Evolutionary conservation across 2,113 vertebrate species (phyloP), one percentile per base, ranked within the genome.

Genomic region (Anhinga rufa): DNA sequence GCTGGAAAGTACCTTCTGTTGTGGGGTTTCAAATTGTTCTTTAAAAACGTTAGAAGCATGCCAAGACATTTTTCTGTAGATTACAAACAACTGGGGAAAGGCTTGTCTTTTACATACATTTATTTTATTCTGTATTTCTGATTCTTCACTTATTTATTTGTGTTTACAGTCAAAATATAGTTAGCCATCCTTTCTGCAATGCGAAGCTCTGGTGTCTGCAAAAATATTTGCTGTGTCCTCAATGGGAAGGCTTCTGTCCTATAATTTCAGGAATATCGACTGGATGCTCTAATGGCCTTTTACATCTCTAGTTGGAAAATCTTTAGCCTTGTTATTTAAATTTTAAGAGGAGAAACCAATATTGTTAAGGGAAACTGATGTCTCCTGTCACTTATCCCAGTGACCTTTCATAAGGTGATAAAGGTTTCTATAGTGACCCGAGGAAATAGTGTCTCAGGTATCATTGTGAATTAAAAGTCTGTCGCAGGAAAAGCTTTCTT

Each of bases 291-390:
- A 92, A 93, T 95, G 95, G 89, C 86, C 64, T 94, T 96, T 88
- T 95, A 89, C 92, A 85, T 92, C 46, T 92, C 84, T 74, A 71
- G 82, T 14, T 76, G 62, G 85, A 92, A 94, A 92, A 95, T 66
- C 72, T 92, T 88, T 94, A 94, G 66, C 86, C 76, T 86, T 92
- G 87, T 86, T 95, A 95, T 92, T 97, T 96, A 79, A 88, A 94
- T 97, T 94, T 95, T 92, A 93, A 94, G 90, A 90, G 87, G 91
- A 78, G 72, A 94, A 97, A 77, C 48, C 92, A 92, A 80, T 94
- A 89, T 86, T 92, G 95, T 95, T 83, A 79, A 54, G 74, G 88
- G 66, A 68, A 89, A 57, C 92, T 92, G 88, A 86, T 95, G 86
- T 88, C 65, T 93, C 46, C 79, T 95, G 88, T 96, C 90, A 87